Percentiles rank a stretch among this genome's conserved stretches.
phyloP scores from a whole-genome alignment of 2,113 vertebrate species.

The Pterocles orientalis region DNA sequence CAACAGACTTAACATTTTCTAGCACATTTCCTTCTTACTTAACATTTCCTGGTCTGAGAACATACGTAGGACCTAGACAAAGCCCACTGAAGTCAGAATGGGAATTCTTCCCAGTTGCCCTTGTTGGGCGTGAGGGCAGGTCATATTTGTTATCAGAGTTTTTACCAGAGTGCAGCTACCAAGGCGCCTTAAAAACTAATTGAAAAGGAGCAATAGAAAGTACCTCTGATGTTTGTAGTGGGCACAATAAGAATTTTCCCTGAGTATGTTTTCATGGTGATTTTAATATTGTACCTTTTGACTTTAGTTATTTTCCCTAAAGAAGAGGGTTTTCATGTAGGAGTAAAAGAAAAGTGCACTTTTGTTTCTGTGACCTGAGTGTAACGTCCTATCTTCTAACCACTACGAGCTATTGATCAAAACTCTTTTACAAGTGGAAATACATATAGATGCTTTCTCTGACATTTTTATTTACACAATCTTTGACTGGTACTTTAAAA shows the following conservation, averaged over 20 bases:
- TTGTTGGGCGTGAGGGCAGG: neutral
- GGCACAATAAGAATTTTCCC: neutral
- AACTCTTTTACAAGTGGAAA: neutral
- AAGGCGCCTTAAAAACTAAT: neutral
- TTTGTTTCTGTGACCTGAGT: neutral
- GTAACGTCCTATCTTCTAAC: neutral
- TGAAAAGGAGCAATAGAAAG: neutral
- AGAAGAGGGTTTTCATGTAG: neutral
- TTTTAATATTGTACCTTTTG: neutral
- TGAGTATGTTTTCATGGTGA: neutral
- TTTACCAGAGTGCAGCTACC: neutral
- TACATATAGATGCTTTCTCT: neutral
- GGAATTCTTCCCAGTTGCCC: neutral
- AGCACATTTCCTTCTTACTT: neutral
- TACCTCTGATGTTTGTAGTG: neutral
- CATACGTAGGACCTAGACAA: neutral
- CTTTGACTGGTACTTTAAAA: neutral
- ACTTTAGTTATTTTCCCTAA: neutral
- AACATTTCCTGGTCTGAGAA: neutral
- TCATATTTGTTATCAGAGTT: neutral
- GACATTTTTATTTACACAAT: neutral
- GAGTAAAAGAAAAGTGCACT: neutral
- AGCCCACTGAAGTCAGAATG: neutral
- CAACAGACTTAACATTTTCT: neutral
- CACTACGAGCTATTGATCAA: neutral